A percentile compares a stretch with the other conserved stretches of the same genome.
Conservation (phyloP, 2,888 invertebrate species). For the Caenorhabditis sp. region DNA sequence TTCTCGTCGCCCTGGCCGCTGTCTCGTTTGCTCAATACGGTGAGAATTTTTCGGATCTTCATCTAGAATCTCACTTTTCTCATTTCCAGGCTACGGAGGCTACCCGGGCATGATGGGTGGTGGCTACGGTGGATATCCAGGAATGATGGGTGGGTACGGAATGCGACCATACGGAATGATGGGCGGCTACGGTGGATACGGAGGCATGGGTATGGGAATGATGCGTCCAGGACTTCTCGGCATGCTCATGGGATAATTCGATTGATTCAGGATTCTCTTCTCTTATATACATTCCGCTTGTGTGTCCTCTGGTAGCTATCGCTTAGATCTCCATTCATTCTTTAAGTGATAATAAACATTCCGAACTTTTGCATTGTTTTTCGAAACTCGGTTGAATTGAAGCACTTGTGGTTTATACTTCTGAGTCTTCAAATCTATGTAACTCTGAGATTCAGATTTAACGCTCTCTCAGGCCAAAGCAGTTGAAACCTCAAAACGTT, state of each 20-base stretch:
- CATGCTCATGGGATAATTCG: conserved; percentile 34
- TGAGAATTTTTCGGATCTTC: neutral
- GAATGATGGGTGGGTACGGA: conserved; percentile 35
- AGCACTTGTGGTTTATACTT: no score
- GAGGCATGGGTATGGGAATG: conserved; percentile 36
- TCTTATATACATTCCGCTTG: neutral
- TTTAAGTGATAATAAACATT: neutral
- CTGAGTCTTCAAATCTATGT: no score
- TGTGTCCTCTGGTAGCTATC: neutral
- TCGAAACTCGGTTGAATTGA: no score
- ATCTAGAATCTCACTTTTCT: neutral
- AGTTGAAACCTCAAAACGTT: no score
- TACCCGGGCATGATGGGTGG: conserved; percentile 45
- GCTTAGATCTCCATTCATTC: neutral
- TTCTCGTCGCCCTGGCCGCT: conserved; percentile 21
- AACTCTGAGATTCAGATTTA: no score
- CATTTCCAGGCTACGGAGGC: conserved; percentile 22
- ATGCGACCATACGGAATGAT: conserved; percentile 23
- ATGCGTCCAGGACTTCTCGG: conserved; percentile 41
- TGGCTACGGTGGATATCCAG: conserved; percentile 21
- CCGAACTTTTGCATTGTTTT: no score
- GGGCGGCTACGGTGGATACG: conserved; percentile 27
- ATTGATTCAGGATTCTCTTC: neutral
- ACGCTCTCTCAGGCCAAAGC: no score
- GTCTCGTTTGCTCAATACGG: conserved; percentile 15